Percentiles rank a stretch among this genome's conserved stretches.
phyloP scores from a whole-genome alignment of 2,797 vertebrate genomes.

The Scleropages formosus region DNA sequence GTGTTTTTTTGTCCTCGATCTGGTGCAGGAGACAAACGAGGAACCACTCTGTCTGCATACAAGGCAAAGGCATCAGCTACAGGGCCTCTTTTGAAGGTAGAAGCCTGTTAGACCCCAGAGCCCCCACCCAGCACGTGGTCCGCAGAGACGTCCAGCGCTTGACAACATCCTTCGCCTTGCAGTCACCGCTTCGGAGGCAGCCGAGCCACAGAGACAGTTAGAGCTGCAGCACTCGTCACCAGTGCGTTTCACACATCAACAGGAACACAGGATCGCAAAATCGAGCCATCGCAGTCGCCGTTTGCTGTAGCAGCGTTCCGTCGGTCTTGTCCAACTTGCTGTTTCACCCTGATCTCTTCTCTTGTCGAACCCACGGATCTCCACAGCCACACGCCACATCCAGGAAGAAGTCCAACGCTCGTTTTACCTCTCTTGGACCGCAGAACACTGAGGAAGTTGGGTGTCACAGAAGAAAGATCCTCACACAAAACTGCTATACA shows the following conservation, averaged over 20 bases:
- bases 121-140: conserved; percentile 61
- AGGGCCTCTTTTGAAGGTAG: conserved; percentile 95
- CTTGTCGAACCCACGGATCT: background rate
- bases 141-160: background rate
- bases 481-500: conserved; percentile 58
- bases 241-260: background rate
- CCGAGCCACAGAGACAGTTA: conserved; percentile 95
- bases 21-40: conserved; percentile 82
- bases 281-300: too few relatives aligned
- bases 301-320: background rate
- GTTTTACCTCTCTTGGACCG: conserved; percentile 56
- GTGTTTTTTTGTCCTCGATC: conserved; percentile 34
- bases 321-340: conserved; percentile 33
- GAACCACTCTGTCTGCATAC: conserved; percentile 88
- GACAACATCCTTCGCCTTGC: conserved; percentile 55
- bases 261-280: background rate
- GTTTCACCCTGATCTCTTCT: background rate
- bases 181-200: conserved; percentile 81
- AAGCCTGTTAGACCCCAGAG: conserved; percentile 89
- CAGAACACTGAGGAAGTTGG: conserved; percentile 62
- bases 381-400: conserved; percentile 53
- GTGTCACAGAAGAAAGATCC: conserved; percentile 62
- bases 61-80: conserved; percentile 92
- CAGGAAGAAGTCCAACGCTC: conserved; percentile 51
- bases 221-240: background rate